These are phyloP conservation scores for Atta texana DNA, from an alignment of 1,140 invertebrate species.

Conservation along the genomic window DNA sequence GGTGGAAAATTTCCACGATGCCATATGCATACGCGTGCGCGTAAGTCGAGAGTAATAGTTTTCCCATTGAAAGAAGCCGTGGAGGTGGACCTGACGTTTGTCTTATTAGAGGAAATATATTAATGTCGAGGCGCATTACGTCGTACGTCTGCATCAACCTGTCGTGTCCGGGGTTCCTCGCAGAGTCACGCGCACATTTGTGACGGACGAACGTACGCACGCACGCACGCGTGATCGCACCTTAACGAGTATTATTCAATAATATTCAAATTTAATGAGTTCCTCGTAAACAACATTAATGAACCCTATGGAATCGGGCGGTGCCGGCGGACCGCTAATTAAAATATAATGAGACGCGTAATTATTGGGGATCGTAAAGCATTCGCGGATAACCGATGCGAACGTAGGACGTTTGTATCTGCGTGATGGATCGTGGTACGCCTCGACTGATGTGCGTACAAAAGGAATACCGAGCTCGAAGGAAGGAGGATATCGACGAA, in stretches of 20 bases:
- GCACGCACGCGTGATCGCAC: constrained; percentile 66
- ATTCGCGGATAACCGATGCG: constrained; percentile 65
- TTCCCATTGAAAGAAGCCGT: constrained; percentile 56
- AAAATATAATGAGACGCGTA: constrained; percentile 85
- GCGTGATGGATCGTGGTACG: constrained; percentile 41
- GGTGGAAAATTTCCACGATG: constrained; percentile 75
- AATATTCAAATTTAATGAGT: constrained; percentile 85
- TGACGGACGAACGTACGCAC: neutral
- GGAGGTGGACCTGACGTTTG: constrained; percentile 69
- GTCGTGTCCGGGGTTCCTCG: constrained; percentile 50
- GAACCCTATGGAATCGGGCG: constrained; percentile 78
- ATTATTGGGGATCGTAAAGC: constrained; percentile 82
- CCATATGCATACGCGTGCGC: neutral
- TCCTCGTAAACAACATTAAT: constrained; percentile 83
- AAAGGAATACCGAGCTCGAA: constrained; percentile 59
- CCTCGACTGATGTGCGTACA: constrained; percentile 54
- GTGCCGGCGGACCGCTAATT: constrained; percentile 80
- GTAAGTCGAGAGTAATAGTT: constrained; percentile 53
- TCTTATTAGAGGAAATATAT: constrained; percentile 78
- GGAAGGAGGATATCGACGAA: constrained; percentile 21
- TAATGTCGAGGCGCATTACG: constrained; percentile 74
- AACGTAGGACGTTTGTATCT: constrained; percentile 64
- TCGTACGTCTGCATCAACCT: constrained; percentile 75
- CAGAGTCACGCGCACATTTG: constrained; percentile 22
- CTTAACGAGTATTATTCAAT: constrained; percentile 83